Evolutionary conservation across 2,888 invertebrate species (phyloP), one percentile per base, ranked within the genome.

Genomic region (Carpatolechia fugitivella): DNA sequence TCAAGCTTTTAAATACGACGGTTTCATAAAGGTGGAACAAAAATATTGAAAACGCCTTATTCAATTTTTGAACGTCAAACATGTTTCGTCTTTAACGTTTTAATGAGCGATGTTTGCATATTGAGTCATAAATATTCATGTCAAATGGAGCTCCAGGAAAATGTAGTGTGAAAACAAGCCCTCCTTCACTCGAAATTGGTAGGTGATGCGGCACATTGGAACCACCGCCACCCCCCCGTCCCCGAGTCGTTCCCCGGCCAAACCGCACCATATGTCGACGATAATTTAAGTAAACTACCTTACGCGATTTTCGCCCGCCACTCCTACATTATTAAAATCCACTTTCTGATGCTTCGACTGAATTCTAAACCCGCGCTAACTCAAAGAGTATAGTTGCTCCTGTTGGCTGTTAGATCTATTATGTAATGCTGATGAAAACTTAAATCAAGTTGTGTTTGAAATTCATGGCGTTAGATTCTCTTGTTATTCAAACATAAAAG

Each of bases 401-500:
- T 5, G 1, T 1, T 14, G 14, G 6, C 6, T 5, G 1, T 36
- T 14, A 11, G 11, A 60, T 70, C 63, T 61, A 54, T 56, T 61
- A 3, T 1, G 13, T 35, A n/a, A n/a, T n/a, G n/a, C 13, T 35
- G n/a, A 6, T 35, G 35, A 35, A 38, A 38, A 8, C 38, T 59
- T 58, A 74, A 72, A 69, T 75, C 70, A 74, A 76, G 63, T 64
- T 68, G 70, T 72, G 73, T 79, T 80, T 79, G 80, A 78, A 80
- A 79, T 78, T 76, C 76, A 80, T 76, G 75, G 69, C 68, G 67
- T 66, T 61, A 65, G 67, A 67, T 72, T 69, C 66, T 70, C 66
- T 80, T 83, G 83, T 80, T 76, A 72, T 74, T 68, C 76, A 80
- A 84, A 83, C 83, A 84, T 24, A 84, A 82, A 82, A 77, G 76